Base-by-base conservation (phyloP, 2,113 vertebrate genomes). In the Nothobranchius furzeri region DNA sequence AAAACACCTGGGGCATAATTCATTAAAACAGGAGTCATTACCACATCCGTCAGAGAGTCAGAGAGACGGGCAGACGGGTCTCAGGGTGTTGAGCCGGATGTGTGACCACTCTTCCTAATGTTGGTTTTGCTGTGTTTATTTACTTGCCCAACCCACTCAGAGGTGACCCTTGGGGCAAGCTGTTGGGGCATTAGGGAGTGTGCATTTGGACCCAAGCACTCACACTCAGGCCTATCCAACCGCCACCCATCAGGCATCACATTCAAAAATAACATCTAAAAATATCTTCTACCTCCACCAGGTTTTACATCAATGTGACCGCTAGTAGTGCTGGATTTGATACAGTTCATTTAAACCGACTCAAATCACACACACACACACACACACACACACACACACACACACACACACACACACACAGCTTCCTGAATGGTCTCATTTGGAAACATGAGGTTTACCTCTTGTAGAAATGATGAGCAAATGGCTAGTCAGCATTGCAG, bases 81-180 rank as follows among this genome's bases (percentile, higher is more conserved):
- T 55, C 65, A 83, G 68, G 51, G 30, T 73, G 43, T 43, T 12
- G 17, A 70, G 62, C 80, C 76, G 85, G 86, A 89, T 84, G 82
- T 58, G 45, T 65, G 64, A 81, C 85, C 70, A 40, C 79, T 87
- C 85, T 53, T 65, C 75, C 52, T 86, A 85, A 84, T 86, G 85
- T 87, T 88, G 84, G 63, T 86, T 88, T 84, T 75, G 75, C 76
- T 1, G 35, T 90, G 67, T 90, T 87, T 89, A 84, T 89, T 90
- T 90, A 87, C 77, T 83, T 75, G 71, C 73, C 81, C 79, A 37
- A 70, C 85, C 86, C 82, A 87, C 90, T 90, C 88, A 83, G 84
- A 76, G 74, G 64, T 89, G 85, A 90, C 81, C 85, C 85, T 40
- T 37, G 77, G 76, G 82, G 79, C 75, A 64, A 87, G 79, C 61